Percentiles rank a stretch among this genome's conserved stretches.
Conservation (phyloP, 2,888 invertebrate species). For the Harmothoe impar region DNA sequence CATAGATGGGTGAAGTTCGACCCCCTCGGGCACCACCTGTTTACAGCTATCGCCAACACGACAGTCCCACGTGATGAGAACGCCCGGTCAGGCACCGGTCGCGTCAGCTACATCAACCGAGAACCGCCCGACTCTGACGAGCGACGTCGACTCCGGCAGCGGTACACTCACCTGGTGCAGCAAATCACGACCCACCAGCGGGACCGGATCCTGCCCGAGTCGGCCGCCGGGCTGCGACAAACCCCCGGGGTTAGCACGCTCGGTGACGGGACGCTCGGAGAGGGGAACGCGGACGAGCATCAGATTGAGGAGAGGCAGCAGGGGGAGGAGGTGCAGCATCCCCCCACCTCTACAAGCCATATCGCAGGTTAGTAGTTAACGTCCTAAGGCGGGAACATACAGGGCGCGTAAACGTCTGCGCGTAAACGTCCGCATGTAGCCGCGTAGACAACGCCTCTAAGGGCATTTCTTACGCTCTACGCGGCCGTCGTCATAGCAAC, state of each 20-base stretch:
- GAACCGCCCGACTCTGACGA: constrained; percentile 32
- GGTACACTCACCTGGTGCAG: constrained; percentile 70
- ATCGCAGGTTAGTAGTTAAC: constrained; percentile 21
- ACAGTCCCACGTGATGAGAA: constrained; percentile 44
- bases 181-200: constrained; percentile 65
- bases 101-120: constrained; percentile 18
- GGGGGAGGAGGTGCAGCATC: not conserved
- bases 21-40: constrained; percentile 90
- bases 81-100: constrained; percentile 22
- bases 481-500: too few relatives aligned
- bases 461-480: too few relatives aligned
- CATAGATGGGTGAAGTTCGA: constrained; percentile 92
- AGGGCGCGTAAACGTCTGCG: too few relatives aligned
- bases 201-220: constrained; percentile 43
- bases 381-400: too few relatives aligned
- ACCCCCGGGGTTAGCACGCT: not conserved
- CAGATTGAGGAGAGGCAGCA: not conserved
- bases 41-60: constrained; percentile 91
- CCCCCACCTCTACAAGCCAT: constrained; percentile 34
- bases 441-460: too few relatives aligned
- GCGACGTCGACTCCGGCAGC: constrained; percentile 62
- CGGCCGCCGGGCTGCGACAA: not conserved
- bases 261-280: not conserved
- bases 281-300: not conserved
- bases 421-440: too few relatives aligned